Conservation (phyloP, 2,113 vertebrate species). For the Nansenia antarctica region DNA sequence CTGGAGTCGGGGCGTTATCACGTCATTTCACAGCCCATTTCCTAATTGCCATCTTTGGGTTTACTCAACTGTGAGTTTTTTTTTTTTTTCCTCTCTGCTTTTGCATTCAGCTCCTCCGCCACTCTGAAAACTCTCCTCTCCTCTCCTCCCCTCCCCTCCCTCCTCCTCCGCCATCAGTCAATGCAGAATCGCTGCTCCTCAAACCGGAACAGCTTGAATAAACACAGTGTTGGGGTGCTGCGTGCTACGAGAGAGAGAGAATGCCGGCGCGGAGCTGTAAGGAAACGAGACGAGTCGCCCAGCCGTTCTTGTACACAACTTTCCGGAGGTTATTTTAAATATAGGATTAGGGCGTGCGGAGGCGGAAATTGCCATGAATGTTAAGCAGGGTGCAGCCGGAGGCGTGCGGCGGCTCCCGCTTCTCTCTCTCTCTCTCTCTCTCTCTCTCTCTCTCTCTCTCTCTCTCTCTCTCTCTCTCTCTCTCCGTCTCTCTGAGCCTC, state of each 20-base stretch:
- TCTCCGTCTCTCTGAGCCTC: not conserved
- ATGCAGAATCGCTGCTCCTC: constrained; percentile 12
- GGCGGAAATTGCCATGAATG: constrained; percentile 47
- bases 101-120: constrained; percentile 33
- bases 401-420: not conserved
- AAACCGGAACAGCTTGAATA: constrained; percentile 26
- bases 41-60: constrained; percentile 58
- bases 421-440: not conserved
- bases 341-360: constrained; percentile 42
- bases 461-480: not conserved
- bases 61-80: constrained; percentile 43
- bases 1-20: constrained; percentile 33
- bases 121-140: constrained; percentile 23
- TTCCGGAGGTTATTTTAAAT: constrained; percentile 37
- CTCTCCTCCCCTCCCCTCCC: not conserved
- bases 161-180: not conserved
- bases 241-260: not conserved
- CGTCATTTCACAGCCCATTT: constrained; percentile 60
- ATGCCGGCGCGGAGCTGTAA: not conserved
- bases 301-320: constrained; percentile 32
- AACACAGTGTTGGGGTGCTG: not conserved
- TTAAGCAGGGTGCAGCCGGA: constrained; percentile 20
- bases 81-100: constrained; percentile 30
- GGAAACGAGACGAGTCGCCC: not conserved
- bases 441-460: not conserved